Conservation (phyloP, 1,140 invertebrate species). For the Manduca sexta region DNA sequence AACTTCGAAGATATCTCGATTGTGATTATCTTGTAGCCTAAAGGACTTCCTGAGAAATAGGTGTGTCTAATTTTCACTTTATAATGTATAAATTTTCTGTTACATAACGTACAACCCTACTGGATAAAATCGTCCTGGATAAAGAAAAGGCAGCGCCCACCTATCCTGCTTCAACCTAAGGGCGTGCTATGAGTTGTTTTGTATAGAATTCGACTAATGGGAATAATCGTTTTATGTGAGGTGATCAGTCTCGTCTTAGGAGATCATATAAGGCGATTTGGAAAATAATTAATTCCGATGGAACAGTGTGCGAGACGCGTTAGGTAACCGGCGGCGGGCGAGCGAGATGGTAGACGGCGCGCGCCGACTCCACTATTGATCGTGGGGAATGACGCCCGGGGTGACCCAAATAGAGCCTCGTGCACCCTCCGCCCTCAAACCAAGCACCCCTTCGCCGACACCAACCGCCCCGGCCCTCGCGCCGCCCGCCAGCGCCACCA, state of each 20-base stretch:
- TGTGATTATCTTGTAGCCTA: too few species aligned
- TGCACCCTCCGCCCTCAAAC: constrained; percentile 35
- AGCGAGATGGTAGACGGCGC: constrained; percentile 54
- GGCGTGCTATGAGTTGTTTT: too few species aligned
- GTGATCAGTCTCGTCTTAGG: constrained; percentile 23
- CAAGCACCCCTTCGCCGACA: constrained; percentile 29
- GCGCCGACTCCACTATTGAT: constrained; percentile 66
- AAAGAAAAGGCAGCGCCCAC: too few species aligned
- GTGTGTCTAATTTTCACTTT: too few species aligned
- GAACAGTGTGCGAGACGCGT: constrained; percentile 49
- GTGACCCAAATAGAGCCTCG: constrained; percentile 71
- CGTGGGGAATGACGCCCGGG: constrained; percentile 66
- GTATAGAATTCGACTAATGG: too few species aligned
- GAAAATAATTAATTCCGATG: constrained; percentile 58
- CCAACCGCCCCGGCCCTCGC: constrained; percentile 30
- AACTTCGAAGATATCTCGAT: too few species aligned
- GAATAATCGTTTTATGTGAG: not conserved
- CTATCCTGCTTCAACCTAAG: too few species aligned
- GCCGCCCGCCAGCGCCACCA: constrained; percentile 25
- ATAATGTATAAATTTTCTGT: not conserved
- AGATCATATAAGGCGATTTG: constrained; percentile 35
- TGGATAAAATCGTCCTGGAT: too few species aligned
- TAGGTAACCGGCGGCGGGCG: constrained; percentile 48
- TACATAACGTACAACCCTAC: not conserved
- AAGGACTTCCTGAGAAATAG: too few species aligned